Evolutionary conservation across 2,797 vertebrate genomes (phyloP).

Genomic region (Channa striata): DNA sequence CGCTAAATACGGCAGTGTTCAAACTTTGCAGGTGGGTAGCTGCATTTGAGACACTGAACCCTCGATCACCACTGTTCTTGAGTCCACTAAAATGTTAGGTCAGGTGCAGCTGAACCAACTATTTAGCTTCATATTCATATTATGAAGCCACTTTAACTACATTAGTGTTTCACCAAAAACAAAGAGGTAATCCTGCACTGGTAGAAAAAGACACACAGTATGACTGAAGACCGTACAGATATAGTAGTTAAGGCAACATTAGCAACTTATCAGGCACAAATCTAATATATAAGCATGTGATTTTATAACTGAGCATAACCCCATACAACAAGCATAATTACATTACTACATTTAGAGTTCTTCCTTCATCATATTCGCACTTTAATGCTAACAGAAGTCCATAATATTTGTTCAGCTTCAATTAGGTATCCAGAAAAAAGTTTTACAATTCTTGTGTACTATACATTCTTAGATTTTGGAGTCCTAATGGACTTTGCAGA

Average conservation of each 20-base stretch:
- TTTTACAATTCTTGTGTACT: no score
- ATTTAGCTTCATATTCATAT: no score
- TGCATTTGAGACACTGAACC: conserved; percentile 16
- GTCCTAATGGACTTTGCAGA: not conserved
- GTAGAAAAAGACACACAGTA: no score
- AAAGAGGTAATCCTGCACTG: no score
- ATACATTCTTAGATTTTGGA: not conserved
- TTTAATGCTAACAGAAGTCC: no score
- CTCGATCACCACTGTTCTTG: not conserved
- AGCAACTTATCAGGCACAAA: no score
- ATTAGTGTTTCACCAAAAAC: no score
- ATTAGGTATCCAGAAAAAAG: no score
- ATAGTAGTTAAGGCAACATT: no score
- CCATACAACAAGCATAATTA: not conserved
- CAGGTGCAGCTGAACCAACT: not conserved
- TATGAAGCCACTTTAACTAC: no score
- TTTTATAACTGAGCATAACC: not conserved
- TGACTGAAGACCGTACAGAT: no score
- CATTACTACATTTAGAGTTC: not conserved
- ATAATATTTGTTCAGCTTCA: no score
- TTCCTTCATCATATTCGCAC: not conserved
- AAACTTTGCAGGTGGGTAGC: conserved; percentile 4
- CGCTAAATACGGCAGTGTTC: not conserved
- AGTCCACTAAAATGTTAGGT: not conserved
- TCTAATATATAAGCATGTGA: not conserved